Evolutionary conservation across 1,140 invertebrate species (phyloP), one percentile per base, ranked within the genome.

Genomic region (Cardiocondyla obscurior): DNA sequence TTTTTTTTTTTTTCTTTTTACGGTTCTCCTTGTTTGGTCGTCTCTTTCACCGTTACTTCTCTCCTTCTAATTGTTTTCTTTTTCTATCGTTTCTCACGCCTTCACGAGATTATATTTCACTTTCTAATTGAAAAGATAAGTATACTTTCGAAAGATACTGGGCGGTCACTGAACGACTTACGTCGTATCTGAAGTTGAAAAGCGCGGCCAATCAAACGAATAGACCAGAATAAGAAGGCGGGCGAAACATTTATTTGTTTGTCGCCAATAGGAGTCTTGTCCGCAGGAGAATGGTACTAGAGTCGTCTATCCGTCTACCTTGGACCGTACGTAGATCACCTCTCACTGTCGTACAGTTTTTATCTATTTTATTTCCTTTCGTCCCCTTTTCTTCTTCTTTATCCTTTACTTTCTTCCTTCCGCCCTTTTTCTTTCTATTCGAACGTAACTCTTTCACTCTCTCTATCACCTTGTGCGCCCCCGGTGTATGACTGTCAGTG

Each of bases 131-230:
- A 28, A 51, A 77, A 82, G 84, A 55, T 83, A 82, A 82, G 69
- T 72, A 90, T 86, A 84, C 91, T 81, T 90, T 90, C 87, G 86
- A 90, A 72, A 91, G 92, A 89, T 93, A 91, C 92, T 91, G 92
- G 89, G 86, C 92, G 88, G 89, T 93, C 89, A 93, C 92, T 92
- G 91, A 92, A 90, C 88, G 85, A 89, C 88, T 83, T 83, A n/a
- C n/a, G 85, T 87, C 85, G 81, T 84, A 85, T 83, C 67, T 51
- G 65, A 88, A 81, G 51, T 81, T 64, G 57, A 82, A 62, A 85
- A 77, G 64, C 69, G 19, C 62, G 42, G 22, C 8, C 82, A 65
- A 44, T 53, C 72, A 30, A 57, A 19, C 67, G 36, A 65, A 28
- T 57, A 44, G 39, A 69, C 83, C 83, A 87, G 85, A 57, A 64